Conservation (phyloP, 2,113 vertebrate species). For the Perccottus glenii region DNA sequence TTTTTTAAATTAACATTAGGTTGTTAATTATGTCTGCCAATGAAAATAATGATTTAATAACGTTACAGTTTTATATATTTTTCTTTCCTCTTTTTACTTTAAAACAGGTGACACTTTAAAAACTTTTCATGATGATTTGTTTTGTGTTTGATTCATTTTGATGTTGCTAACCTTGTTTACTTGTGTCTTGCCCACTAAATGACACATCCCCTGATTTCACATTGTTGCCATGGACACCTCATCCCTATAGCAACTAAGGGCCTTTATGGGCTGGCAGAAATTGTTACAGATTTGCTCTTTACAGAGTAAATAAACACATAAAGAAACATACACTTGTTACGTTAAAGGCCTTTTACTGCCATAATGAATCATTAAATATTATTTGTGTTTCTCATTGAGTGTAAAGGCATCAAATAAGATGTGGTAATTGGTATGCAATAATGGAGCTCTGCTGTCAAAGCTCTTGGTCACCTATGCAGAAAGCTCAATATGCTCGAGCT, state of each 20-base stretch:
- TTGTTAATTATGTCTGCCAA: not conserved
- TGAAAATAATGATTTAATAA: not conserved
- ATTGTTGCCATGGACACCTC: conserved; percentile 70
- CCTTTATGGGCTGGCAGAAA: conserved; percentile 44
- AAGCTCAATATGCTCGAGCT: conserved; percentile 9
- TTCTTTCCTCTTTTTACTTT: conserved; percentile 1
- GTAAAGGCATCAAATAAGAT: conserved; percentile 35
- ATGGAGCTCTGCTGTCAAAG: conserved; percentile 14
- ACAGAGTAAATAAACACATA: conserved; percentile 42
- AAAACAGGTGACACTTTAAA: not conserved
- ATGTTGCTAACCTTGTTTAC: conserved; percentile 28
- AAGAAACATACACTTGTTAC: conserved; percentile 28
- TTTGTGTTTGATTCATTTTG: conserved; percentile 21
- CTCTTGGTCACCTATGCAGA: conserved; percentile 35
- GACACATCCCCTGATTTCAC: conserved; percentile 36
- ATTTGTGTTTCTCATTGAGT: conserved; percentile 18
- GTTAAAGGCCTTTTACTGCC: conserved; percentile 30
- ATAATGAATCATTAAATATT: conserved; percentile 27
- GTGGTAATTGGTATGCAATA: conserved; percentile 33
- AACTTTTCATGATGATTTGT: not conserved
- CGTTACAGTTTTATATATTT: conserved; percentile 5
- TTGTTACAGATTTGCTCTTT: conserved; percentile 45
- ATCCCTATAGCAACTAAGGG: conserved; percentile 72
- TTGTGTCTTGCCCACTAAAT: conserved; percentile 24
- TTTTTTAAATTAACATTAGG: not conserved